Evolutionary conservation across 2,113 vertebrate genomes (phyloP).

Genomic region (Daubentonia madagascariensis): DNA sequence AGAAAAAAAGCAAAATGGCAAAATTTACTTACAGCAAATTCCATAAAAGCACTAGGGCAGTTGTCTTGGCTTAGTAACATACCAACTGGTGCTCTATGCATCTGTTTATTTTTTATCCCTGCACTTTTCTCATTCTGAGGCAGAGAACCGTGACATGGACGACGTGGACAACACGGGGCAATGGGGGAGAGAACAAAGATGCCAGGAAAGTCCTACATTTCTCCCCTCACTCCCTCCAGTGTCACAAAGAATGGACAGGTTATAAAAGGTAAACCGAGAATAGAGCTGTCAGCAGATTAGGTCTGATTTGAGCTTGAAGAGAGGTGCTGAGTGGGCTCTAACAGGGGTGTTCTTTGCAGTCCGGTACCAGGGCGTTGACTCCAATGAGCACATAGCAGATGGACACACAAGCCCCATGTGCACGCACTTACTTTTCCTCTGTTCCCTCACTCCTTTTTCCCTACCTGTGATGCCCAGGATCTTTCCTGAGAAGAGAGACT

Average conservation of each 20-base stretch:
- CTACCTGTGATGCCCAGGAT: neutral
- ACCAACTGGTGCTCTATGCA: neutral
- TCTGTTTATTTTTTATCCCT: neutral
- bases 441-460: neutral
- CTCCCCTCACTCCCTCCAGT: neutral
- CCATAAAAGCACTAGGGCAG: neutral
- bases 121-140: neutral
- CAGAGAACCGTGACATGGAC: neutral
- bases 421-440: neutral
- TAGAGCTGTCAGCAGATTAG: neutral
- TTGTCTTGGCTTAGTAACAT: neutral
- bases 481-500: neutral
- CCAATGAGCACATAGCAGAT: neutral
- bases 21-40: neutral
- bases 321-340: neutral
- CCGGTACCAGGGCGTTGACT: neutral
- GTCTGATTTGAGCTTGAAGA: neutral
- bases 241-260: neutral
- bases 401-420: neutral
- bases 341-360: neutral
- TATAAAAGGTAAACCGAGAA: neutral
- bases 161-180: neutral
- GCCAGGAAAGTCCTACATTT: neutral
- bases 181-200: neutral
- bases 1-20: slow-evolving; percentile 5